These are phyloP conservation scores for Drosophila mimetica DNA, from an alignment of 2,888 invertebrate genomes.

Conservation along the genomic window DNA sequence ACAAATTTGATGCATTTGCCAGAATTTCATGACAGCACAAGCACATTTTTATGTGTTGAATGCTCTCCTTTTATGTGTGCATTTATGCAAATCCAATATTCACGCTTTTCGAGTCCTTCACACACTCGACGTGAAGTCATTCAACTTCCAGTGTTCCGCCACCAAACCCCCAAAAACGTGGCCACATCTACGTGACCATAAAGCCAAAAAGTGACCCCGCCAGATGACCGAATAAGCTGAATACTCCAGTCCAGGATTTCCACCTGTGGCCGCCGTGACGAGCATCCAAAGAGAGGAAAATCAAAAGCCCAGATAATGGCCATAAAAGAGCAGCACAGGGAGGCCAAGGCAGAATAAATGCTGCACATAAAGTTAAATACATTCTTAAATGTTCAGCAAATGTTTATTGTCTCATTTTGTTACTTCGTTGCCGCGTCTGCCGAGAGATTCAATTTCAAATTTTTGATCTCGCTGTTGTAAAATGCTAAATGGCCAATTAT, in stretches of 20 bases:
- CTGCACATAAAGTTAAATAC: slow-evolving; percentile 17
- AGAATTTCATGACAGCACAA: slow-evolving; percentile 8
- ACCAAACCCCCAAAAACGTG: slow-evolving; percentile 44
- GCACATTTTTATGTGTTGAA: slow-evolving; percentile 14
- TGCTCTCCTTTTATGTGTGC: slow-evolving; percentile 24
- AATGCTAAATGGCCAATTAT: slow-evolving; percentile 68
- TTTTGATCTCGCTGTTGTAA: slow-evolving; percentile 41
- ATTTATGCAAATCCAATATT: slow-evolving; percentile 31
- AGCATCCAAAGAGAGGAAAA: slow-evolving; percentile 10
- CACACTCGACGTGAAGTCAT: slow-evolving; percentile 50
- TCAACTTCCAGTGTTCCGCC: slow-evolving; percentile 49
- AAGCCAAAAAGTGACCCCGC: slow-evolving; percentile 59
- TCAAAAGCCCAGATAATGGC: slow-evolving; percentile 36
- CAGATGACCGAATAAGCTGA: slow-evolving; percentile 36
- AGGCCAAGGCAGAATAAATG: slow-evolving; percentile 19
- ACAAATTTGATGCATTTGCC: slow-evolving; percentile 26
- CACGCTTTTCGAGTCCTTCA: slow-evolving; percentile 16
- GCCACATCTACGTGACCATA: slow-evolving; percentile 45
- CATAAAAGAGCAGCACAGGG: slow-evolving; percentile 48
- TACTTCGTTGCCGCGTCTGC: slow-evolving; percentile 10
- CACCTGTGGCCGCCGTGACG: slow-evolving; percentile 59
- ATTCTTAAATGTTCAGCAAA: slow-evolving; percentile 32
- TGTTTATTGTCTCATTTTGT: slow-evolving; percentile 20
- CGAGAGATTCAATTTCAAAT: slow-evolving; percentile 48
- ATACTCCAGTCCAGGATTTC: slow-evolving; percentile 37